Conservation (phyloP, 2,888 invertebrate species). For the Sceliomorpha sp. region DNA sequence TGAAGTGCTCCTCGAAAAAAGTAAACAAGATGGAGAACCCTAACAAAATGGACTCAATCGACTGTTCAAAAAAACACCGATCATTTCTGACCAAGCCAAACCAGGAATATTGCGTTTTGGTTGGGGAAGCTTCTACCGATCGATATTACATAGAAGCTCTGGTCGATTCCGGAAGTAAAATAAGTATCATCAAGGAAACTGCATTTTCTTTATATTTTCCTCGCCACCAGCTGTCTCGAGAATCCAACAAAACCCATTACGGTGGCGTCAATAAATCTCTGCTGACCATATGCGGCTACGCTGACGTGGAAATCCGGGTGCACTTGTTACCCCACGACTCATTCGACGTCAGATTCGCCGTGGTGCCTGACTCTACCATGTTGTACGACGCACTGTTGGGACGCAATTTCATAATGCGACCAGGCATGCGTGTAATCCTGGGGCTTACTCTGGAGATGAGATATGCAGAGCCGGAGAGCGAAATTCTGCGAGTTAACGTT, state of each 20-base stretch:
- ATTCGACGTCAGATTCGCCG: conserved; percentile 36
- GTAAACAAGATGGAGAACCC: no score
- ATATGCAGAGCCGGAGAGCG: conserved; percentile 24
- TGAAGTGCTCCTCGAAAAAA: no score
- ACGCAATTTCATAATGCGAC: conserved; percentile 49
- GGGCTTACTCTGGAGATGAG: conserved; percentile 24
- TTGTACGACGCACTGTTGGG: conserved; percentile 44
- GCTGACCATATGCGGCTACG: conserved; percentile 26
- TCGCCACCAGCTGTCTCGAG: not conserved
- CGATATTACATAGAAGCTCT: conserved; percentile 29
- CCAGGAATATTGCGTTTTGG: conserved; percentile 40
- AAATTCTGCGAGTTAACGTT: conserved; percentile 13
- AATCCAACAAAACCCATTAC: conserved; percentile 6
- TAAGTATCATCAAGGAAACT: conserved; percentile 44
- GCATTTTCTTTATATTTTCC: conserved; percentile 18
- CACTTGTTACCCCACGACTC: conserved; percentile 27
- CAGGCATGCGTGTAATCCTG: conserved; percentile 39
- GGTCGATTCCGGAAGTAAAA: conserved; percentile 45
- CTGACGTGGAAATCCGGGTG: conserved; percentile 12
- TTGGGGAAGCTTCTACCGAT: conserved; percentile 11
- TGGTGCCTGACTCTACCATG: conserved; percentile 53
- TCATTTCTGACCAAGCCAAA: conserved; percentile 5
- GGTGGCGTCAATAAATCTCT: conserved; percentile 46
- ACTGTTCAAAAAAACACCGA: no score
- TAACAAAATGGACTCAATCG: conserved; percentile 2